Conservation (phyloP, 2,797 vertebrate species). For the Monodelphis domestica region DNA sequence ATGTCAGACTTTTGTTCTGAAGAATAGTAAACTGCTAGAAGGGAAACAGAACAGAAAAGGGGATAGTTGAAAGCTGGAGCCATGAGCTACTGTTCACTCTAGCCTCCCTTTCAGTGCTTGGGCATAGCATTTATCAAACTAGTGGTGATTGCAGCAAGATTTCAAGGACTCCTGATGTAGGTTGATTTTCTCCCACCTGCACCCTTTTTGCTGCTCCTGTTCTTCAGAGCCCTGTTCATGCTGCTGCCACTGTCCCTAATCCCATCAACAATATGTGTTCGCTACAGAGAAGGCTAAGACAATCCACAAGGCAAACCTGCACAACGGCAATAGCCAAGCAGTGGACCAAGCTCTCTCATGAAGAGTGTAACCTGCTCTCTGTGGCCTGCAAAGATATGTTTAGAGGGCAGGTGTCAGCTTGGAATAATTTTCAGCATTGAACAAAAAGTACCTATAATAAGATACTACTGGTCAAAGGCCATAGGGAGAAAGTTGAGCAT, state of each 20-base stretch:
- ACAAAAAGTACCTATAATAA: conserved; percentile 91
- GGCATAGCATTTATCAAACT: not conserved
- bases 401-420: conserved; percentile 92
- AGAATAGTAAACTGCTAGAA: not conserved
- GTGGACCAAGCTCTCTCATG: conserved; percentile 92
- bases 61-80: not conserved
- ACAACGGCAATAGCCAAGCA: conserved; percentile 95
- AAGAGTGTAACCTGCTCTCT: conserved; percentile 97
- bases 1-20: not conserved
- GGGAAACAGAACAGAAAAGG: not conserved
- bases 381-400: conserved; percentile 99
- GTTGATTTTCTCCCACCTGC: conserved; percentile 29
- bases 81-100: not conserved
- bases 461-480: conserved; percentile 91
- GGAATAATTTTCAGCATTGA: conserved; percentile 95
- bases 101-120: not conserved
- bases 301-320: conserved; percentile 94
- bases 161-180: conserved; percentile 23
- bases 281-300: conserved; percentile 92
- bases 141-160: not conserved
- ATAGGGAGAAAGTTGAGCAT: conserved; percentile 92
- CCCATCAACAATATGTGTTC: not conserved
- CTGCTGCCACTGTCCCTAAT: not conserved
- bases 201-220: conserved; percentile 14
- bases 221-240: not conserved